Evolutionary conservation across 2,113 vertebrate genomes (phyloP).

Genomic region (Lates calcarifer): DNA sequence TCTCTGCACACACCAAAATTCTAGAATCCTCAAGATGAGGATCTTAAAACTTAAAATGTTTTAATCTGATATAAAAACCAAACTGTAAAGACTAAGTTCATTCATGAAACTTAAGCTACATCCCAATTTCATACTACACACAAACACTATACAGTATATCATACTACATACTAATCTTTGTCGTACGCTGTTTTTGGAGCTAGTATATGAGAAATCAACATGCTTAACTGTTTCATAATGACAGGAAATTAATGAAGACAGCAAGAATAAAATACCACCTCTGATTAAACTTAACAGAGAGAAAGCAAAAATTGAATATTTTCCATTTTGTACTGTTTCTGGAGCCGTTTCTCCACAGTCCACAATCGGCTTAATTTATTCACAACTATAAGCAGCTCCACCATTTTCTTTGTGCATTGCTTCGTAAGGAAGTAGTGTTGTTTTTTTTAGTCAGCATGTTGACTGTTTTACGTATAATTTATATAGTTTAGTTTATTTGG

Average conservation of each 20-base stretch:
- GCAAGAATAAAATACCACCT: background rate
- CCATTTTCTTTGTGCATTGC: too few species aligned
- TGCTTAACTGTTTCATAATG: background rate
- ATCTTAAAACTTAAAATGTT: background rate
- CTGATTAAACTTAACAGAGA: too few species aligned
- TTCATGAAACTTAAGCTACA: too few species aligned
- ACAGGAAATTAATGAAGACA: background rate
- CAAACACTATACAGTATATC: background rate
- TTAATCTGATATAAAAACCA: too few species aligned
- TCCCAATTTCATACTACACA: background rate
- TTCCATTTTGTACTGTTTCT: background rate
- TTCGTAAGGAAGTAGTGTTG: background rate
- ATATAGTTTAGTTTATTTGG: background rate
- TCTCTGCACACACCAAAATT: slow-evolving; percentile 1
- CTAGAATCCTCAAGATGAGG: background rate
- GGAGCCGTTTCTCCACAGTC: too few species aligned
- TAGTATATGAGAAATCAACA: background rate
- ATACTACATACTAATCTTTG: background rate
- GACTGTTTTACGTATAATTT: background rate
- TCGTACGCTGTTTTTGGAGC: background rate
- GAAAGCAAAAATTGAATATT: too few species aligned
- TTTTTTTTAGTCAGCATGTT: too few species aligned
- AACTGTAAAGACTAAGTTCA: too few species aligned
- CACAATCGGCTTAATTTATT: too few species aligned
- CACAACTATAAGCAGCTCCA: background rate